phyloP scores from a whole-genome alignment of 2,888 invertebrate species.

The Dryomyza anilis region DNA sequence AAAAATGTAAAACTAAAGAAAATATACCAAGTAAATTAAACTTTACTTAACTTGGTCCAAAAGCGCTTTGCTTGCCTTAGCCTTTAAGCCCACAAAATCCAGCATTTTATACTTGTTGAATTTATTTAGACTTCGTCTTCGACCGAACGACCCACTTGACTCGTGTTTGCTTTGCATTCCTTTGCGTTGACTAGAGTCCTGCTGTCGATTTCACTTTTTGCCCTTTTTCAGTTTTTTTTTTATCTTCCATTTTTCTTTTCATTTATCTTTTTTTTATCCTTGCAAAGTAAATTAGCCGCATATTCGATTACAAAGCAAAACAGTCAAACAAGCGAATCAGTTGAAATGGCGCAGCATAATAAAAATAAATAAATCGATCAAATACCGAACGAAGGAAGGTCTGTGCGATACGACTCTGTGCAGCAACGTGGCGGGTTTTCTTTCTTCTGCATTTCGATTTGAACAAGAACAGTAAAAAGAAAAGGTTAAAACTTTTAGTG shows the following conservation, averaged over 20 bases:
- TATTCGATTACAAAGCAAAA: slow-evolving; percentile 20
- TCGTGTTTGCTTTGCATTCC: neutral
- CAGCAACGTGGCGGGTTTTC: no score
- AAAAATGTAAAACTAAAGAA: neutral
- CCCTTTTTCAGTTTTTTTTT: neutral
- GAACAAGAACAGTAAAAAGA: no score
- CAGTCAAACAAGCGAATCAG: neutral
- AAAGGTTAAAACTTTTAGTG: no score
- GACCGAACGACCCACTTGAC: slow-evolving; percentile 3
- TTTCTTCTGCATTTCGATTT: no score
- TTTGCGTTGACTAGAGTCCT: neutral
- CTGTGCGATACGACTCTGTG: no score
- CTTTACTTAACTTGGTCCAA: slow-evolving; percentile 3
- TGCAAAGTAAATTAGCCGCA: slow-evolving; percentile 17
- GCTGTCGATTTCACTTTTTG: no score
- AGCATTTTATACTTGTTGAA: slow-evolving; percentile 25
- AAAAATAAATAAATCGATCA: slow-evolving; percentile 18
- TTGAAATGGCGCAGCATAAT: slow-evolving; percentile 8
- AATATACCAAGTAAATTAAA: slow-evolving; percentile 17
- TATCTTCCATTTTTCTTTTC: neutral
- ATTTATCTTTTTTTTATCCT: neutral
- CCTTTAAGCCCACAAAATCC: slow-evolving; percentile 15
- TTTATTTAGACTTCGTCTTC: slow-evolving; percentile 15
- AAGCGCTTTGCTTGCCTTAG: neutral
- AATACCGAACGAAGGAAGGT: no score